Base-by-base conservation (phyloP, 2,888 invertebrate genomes). In the Xylota segnis region DNA sequence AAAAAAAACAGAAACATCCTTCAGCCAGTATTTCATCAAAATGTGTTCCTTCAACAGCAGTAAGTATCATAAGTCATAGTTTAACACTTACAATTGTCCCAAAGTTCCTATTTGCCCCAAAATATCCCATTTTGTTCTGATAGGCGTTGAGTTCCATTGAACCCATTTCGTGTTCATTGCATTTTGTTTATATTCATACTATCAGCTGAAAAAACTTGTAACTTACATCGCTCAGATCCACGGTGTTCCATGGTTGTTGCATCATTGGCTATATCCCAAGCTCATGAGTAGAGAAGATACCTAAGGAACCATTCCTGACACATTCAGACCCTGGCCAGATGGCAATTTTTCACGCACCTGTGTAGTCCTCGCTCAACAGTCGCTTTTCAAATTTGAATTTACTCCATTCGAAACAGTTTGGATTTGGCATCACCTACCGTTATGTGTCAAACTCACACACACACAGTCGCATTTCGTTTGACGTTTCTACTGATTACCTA, bases 11-110 rank as follows among this genome's bases (percentile, higher is more conserved):
- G 29, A 52, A 52, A 5, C 1, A 27, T 63, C 43, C 7, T 14
- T 47, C 16, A 63, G 45, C 45, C 45, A 16, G n/a, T 12, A 34
- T 32, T 10, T 50, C 50, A n/a, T 23, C 4, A 50, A 50, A 14
- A 16, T 65, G 2, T 32, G 32, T 34, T 18, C 5, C 34, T 14
- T 23, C 16, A n/a, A 7, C 12, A 50, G 50, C 14, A 65, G 65
- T 65, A 65, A 65, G 65, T 65, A 65, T 65, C 29, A 3, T 29
- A 45, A 0, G 0, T 45, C 45, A 45, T 37, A 23, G n/a, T 37
- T 5, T 7, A 16, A 34, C 10, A 34, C n/a, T 27, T 32, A 34
- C 6, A 9, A 54, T 14, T 32, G 9, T 56, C n/a, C n/a, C 34
- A 5, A 16, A 18, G 23, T 23, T 9, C 14, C 63, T 5, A 9